Evolutionary conservation across 2,113 vertebrate genomes (phyloP), one percentile per base, ranked within the genome.

Genomic region (Neodontobutis hainanensis): DNA sequence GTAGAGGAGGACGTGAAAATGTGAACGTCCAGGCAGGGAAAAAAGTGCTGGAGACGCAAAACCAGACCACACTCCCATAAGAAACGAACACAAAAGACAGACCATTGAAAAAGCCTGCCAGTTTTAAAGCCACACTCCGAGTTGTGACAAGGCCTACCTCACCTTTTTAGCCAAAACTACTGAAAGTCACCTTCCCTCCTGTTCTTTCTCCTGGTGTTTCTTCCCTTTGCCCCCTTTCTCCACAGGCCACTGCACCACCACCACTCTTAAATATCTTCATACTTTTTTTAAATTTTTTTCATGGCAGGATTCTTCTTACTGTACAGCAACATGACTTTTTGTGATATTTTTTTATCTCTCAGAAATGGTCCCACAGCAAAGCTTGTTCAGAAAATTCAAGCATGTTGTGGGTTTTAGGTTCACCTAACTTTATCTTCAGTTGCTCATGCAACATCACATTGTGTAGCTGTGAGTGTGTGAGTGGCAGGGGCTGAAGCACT

Each of bases 1-100:
- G 91, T 98, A 86, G 95, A 97, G 89, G 97, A 99, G 84, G 97
- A 99, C 36, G 91, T 98, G 78, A 99, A 99, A 89, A 97, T 99
- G 84, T 92, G 90, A 92, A 75, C 43, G 2, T 27, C 10, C 70
- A 47, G 36, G 60, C 40, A 14, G 59, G 43, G n/a, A n/a, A 11
- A 16, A 12, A 7, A n/a, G 43, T 44, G 38, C 56, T 51, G 67
- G 71, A 86, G 86, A 87, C 61, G 47, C 82, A 69, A 78, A 66
- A 64, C 62, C 59, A 27, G 60, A 75, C 68, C 70, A 60, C 85
- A 64, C 77, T 83, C 82, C 59, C 32, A 71, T 75, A 81, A 80
- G 81, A 83, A 85, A 82, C 58, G 12, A 79, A 89, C 82, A 85
- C 71, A 84, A 81, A 66, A 85, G 73, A 81, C 79, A 63, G 83